Evolutionary conservation across 2,888 invertebrate genomes (phyloP).

Genomic region (Rhingia campestris): DNA sequence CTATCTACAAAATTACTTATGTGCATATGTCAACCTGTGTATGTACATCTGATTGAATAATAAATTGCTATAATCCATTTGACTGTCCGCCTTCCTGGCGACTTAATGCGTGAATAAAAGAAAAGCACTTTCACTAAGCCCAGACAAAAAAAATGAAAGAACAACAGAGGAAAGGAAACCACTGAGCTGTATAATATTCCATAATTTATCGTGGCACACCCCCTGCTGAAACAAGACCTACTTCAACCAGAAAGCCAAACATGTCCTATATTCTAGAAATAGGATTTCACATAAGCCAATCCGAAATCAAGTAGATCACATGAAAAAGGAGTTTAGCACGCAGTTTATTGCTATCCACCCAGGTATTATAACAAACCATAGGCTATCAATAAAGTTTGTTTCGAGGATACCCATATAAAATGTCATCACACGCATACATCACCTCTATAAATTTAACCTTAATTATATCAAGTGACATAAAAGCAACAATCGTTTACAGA

Average conservation of each 20-base stretch:
- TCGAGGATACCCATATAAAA: neutral
- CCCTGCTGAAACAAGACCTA: slow-evolving; percentile 19
- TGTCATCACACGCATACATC: neutral
- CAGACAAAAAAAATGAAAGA: neutral
- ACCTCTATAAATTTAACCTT: neutral
- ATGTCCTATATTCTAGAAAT: neutral
- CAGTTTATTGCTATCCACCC: slow-evolving; percentile 10
- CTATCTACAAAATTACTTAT: slow-evolving; percentile 30
- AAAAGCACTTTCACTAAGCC: slow-evolving; percentile 24
- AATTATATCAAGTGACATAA: slow-evolving; percentile 3
- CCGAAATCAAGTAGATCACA: slow-evolving; percentile 43
- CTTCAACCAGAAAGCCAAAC: slow-evolving; percentile 15
- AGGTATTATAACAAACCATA: slow-evolving; percentile 5
- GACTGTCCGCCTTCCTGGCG: slow-evolving; percentile 32
- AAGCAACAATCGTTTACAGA: slow-evolving; percentile 49
- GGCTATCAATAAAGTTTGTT: slow-evolving; percentile 9
- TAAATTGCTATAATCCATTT: slow-evolving; percentile 45
- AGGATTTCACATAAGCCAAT: slow-evolving; percentile 19
- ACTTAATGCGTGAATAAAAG: slow-evolving; percentile 27
- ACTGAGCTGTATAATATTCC: slow-evolving; percentile 27
- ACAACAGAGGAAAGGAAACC: neutral
- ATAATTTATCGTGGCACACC: slow-evolving; percentile 48
- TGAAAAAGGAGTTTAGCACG: slow-evolving; percentile 22
- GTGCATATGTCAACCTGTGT: slow-evolving; percentile 31
- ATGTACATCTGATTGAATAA: slow-evolving; percentile 53